Evolutionary conservation across 1,140 invertebrate genomes (phyloP).

Genomic region (Liolophura sinensis): DNA sequence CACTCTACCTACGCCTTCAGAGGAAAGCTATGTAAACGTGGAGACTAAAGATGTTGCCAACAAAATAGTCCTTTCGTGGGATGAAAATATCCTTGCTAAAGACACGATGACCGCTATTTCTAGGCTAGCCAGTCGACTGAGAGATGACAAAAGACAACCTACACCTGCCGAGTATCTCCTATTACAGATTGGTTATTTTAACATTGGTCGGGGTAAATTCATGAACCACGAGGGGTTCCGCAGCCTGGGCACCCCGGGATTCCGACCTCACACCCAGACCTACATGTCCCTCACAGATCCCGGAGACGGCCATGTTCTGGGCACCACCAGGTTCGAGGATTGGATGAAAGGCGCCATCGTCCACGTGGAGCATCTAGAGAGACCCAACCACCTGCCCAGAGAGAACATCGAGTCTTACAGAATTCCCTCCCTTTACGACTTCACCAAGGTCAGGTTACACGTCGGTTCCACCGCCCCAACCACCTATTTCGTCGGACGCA

Average conservation of each 20-base stretch:
- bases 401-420: conserved; percentile 34
- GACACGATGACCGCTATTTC: conserved; percentile 21
- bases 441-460: conserved; percentile 33
- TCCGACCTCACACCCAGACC: conserved; percentile 34
- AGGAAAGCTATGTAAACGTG: not conserved
- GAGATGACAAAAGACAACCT: conserved; percentile 30
- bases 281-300: conserved; percentile 43
- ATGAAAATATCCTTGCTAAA: conserved; percentile 15
- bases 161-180: conserved; percentile 31
- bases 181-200: conserved; percentile 30
- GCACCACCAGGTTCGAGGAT: conserved; percentile 33
- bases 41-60: conserved; percentile 16
- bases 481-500: conserved; percentile 34
- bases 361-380: conserved; percentile 38
- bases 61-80: conserved; percentile 26
- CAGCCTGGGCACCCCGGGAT: conserved; percentile 32
- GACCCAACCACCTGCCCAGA: conserved; percentile 23
- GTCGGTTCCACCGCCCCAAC: conserved; percentile 33
- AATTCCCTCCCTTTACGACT: conserved; percentile 33
- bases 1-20: conserved; percentile 17
- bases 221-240: conserved; percentile 9
- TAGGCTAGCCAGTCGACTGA: conserved; percentile 17
- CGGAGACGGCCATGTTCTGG: conserved; percentile 36
- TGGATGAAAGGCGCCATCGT: conserved; percentile 40
- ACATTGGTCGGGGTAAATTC: conserved; percentile 23